Conservation (phyloP, 2,113 vertebrate genomes). For the Halichoerus grypus region DNA sequence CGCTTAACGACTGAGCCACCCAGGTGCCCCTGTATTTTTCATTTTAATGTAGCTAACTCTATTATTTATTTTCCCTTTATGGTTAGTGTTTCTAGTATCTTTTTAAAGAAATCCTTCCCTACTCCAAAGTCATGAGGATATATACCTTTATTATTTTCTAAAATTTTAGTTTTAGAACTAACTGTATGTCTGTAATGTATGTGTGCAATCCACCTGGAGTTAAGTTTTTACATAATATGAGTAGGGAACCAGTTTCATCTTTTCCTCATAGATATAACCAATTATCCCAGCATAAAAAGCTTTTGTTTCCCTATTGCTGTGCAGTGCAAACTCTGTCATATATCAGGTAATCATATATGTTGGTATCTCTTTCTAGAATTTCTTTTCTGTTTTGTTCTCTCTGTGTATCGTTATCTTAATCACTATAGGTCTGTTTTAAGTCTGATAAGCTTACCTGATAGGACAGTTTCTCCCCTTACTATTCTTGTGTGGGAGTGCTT, state of each 20-base stretch:
- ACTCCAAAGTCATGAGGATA: constrained; percentile 9
- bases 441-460: constrained; percentile 11
- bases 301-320: background rate
- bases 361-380: constrained; percentile 17
- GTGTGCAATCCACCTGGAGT: background rate
- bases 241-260: background rate
- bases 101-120: constrained; percentile 28
- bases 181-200: background rate
- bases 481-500: background rate
- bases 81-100: constrained; percentile 22
- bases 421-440: constrained; percentile 6
- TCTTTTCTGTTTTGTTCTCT: constrained; percentile 29
- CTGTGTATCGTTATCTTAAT: background rate
- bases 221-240: constrained; percentile 5
- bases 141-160: background rate
- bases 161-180: background rate
- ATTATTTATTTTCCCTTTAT: background rate
- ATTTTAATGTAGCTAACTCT: constrained; percentile 41
- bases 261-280: background rate
- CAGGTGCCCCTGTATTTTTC: background rate
- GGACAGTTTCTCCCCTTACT: background rate
- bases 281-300: background rate
- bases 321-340: background rate
- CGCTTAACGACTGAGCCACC: no score
- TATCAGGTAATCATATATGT: background rate